These are phyloP conservation scores for Petrocephalus sullivani DNA, from an alignment of 2,797 vertebrate genomes.

Conservation along the genomic window DNA sequence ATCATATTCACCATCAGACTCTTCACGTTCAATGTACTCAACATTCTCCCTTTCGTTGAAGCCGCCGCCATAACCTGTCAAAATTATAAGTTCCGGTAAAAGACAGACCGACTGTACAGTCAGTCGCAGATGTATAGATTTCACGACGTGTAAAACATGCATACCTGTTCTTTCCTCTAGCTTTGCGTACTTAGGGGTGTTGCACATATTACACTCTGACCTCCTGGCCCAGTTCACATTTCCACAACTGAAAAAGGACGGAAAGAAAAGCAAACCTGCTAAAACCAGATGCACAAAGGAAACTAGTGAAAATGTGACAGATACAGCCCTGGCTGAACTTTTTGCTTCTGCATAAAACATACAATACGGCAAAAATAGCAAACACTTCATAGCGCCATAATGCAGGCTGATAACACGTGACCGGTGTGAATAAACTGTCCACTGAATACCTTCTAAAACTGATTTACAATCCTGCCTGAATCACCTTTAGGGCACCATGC, in stretches of 20 bases:
- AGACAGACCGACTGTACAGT: neutral
- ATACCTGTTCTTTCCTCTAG: constrained; percentile 95
- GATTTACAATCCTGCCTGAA: neutral
- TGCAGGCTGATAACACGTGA: neutral
- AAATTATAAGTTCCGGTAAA: neutral
- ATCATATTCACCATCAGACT: constrained; percentile 96
- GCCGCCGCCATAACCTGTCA: constrained; percentile 87
- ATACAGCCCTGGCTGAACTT: neutral
- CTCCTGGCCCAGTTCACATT: constrained; percentile 98
- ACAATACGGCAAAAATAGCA: neutral
- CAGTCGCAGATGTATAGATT: neutral
- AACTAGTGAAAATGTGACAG: neutral
- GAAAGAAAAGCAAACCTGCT: neutral
- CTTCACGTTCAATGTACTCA: constrained; percentile 95
- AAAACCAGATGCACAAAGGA: neutral
- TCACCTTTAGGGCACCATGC: neutral
- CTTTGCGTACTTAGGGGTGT: constrained; percentile 97
- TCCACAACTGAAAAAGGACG: constrained; percentile 70
- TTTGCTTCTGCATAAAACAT: neutral
- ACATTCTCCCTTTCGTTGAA: constrained; percentile 97
- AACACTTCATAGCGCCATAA: neutral
- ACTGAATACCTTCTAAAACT: too few relatives aligned
- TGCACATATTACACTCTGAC: constrained; percentile 98
- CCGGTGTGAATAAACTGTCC: neutral
- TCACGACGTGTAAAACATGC: neutral